These are phyloP conservation scores for Alaudala cheleensis DNA, from an alignment of 2,113 vertebrate species.

Conservation along the genomic window DNA sequence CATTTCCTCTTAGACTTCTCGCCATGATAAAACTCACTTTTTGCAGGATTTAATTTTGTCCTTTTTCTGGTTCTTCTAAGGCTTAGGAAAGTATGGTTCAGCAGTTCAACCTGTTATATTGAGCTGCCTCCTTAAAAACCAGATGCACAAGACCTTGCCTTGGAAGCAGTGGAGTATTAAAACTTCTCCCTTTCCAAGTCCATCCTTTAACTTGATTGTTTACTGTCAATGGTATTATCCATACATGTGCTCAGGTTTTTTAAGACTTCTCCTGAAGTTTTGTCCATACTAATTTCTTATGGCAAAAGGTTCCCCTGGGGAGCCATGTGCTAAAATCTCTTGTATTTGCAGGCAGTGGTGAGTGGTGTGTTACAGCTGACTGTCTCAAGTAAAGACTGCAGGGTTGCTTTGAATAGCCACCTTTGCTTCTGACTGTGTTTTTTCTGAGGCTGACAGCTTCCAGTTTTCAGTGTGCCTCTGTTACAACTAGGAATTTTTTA, in stretches of 20 bases:
- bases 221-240: neutral
- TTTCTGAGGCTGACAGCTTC: neutral
- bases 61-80: neutral
- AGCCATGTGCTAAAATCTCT: neutral
- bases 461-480: neutral
- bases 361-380: neutral
- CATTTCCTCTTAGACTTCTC: slow-evolving; percentile 1
- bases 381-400: neutral
- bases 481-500: neutral
- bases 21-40: neutral
- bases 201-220: neutral
- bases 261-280: neutral
- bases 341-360: neutral
- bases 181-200: neutral
- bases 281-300: neutral
- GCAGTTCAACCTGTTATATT: neutral
- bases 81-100: neutral
- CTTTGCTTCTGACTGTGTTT: neutral
- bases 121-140: neutral
- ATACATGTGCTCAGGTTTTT: neutral
- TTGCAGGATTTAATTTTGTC: neutral
- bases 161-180: neutral
- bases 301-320: neutral
- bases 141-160: neutral
- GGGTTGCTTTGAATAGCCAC: neutral